phyloP scores from a whole-genome alignment of 2,888 invertebrate species.

The Laspeyria flexula region DNA sequence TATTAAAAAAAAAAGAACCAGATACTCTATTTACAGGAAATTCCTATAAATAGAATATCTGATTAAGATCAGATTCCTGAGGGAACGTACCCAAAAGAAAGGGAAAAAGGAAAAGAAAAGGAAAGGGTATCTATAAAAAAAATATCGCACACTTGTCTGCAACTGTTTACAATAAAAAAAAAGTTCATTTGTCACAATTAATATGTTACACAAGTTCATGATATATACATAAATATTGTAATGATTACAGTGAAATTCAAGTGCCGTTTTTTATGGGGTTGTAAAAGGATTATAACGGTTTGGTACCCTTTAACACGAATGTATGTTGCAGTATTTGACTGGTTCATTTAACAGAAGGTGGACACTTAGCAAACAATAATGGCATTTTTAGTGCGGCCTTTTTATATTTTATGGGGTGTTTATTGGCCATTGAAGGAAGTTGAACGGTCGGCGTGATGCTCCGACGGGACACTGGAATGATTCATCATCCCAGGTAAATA shows the following conservation, averaged over 20 bases:
- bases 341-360: slow-evolving; percentile 81
- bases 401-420: slow-evolving; percentile 83
- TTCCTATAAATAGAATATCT: too few relatives aligned
- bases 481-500: slow-evolving; percentile 72
- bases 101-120: too few relatives aligned
- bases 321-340: slow-evolving; percentile 67
- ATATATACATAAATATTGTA: background rate
- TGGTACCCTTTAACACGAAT: slow-evolving; percentile 56
- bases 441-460: slow-evolving; percentile 62
- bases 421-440: slow-evolving; percentile 80
- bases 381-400: slow-evolving; percentile 79
- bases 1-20: too few relatives aligned
- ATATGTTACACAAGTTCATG: slow-evolving; percentile 48
- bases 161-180: too few relatives aligned
- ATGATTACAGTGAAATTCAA: slow-evolving; percentile 32
- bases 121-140: too few relatives aligned
- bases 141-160: too few relatives aligned
- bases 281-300: slow-evolving; percentile 42
- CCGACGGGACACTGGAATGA: slow-evolving; percentile 73
- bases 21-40: too few relatives aligned
- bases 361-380: slow-evolving; percentile 79
- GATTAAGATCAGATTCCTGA: too few relatives aligned
- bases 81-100: too few relatives aligned
- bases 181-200: slow-evolving; percentile 64
- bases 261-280: slow-evolving; percentile 39